Evolutionary conservation across 2,797 vertebrate species (phyloP), one percentile per base, ranked within the genome.

Genomic region (Tauraco hartlaubi): DNA sequence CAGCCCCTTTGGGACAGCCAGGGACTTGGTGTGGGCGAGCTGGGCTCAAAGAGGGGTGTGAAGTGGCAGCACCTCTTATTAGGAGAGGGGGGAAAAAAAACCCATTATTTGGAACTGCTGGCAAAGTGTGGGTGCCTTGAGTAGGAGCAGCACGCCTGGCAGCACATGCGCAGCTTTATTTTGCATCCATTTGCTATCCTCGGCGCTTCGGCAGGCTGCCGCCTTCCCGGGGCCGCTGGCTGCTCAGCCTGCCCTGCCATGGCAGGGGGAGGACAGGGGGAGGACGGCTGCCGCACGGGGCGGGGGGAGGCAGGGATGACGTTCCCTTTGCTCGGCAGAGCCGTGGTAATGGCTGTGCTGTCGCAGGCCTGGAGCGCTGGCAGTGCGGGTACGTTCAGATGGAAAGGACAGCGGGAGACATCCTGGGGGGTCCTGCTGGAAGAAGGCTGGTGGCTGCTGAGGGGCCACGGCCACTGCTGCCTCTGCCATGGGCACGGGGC

Each of bases 281-380:
- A 81, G 83, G 85, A 26, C 5, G 51, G 87, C 77, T 77, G 88
- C 61, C 59, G 91, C 12, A 31, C 7, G 3, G 83, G 58, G 63
- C 29, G 1, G 15, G n/a, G 71, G 81, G 46, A 80, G 75, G 78
- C 67, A 31, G 85, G 83, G 79, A 39, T 88, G 88, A 68, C 9
- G 25, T 79, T 95, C 59, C 64, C 59, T 73, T 81, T 4, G 2
- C 90, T 94, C 5, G 4, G 78, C 88, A 82, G 89, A 80, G 84
- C 77, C 20, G 2, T 29, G 39, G 64, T 91, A 78, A 80, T 91
- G 96, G 92, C 87, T 81, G 76, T 72, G 87, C 52, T 71, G 82
- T 5, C 16, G 21, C 85, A 77, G 79, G 72, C 90, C 90, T 56
- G 77, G 68, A 89, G 91, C 59, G 1, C 75, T 63, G 91, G 35